Evolutionary conservation across 2,888 invertebrate genomes (phyloP).

Genomic region (Eumerus sabulonum): DNA sequence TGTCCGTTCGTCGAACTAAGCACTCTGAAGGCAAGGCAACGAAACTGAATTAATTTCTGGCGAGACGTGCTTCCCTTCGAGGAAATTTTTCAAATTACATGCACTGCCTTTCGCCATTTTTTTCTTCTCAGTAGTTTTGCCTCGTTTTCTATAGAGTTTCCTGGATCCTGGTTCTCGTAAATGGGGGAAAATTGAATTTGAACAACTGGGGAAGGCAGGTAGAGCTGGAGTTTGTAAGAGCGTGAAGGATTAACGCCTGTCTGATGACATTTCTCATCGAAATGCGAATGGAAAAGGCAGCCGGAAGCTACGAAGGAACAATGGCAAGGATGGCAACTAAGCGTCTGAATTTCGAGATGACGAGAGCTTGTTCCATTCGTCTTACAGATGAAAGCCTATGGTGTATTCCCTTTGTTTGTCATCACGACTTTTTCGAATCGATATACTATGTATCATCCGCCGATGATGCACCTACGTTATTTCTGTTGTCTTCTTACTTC

Average conservation of each 20-base stretch:
- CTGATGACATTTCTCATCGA: slow-evolving; percentile 8
- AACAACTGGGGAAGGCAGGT: background rate
- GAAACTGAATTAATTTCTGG: slow-evolving; percentile 64
- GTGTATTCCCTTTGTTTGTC: slow-evolving; percentile 52
- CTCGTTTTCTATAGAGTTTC: too few relatives aligned
- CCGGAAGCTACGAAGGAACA: background rate
- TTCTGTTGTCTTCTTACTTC: slow-evolving; percentile 21
- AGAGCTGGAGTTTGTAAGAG: background rate
- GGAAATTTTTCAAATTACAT: slow-evolving; percentile 15
- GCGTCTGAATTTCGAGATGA: background rate
- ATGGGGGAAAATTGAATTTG: slow-evolving; percentile 54
- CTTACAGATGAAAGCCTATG: slow-evolving; percentile 11
- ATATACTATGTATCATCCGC: slow-evolving; percentile 46
- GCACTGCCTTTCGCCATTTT: too few relatives aligned
- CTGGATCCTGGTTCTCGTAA: slow-evolving; percentile 18
- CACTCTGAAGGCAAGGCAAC: slow-evolving; percentile 18
- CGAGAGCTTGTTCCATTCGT: slow-evolving; percentile 8
- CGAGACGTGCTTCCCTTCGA: slow-evolving; percentile 51
- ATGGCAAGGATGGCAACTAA: background rate
- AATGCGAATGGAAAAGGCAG: background rate
- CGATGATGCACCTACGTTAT: slow-evolving; percentile 23
- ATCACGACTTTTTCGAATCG: slow-evolving; percentile 54
- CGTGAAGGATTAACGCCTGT: slow-evolving; percentile 36
- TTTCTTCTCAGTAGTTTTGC: too few relatives aligned
- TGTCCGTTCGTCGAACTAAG: slow-evolving; percentile 41